Base-by-base conservation (phyloP, 2,797 vertebrate genomes). In the Alauda arvensis region DNA sequence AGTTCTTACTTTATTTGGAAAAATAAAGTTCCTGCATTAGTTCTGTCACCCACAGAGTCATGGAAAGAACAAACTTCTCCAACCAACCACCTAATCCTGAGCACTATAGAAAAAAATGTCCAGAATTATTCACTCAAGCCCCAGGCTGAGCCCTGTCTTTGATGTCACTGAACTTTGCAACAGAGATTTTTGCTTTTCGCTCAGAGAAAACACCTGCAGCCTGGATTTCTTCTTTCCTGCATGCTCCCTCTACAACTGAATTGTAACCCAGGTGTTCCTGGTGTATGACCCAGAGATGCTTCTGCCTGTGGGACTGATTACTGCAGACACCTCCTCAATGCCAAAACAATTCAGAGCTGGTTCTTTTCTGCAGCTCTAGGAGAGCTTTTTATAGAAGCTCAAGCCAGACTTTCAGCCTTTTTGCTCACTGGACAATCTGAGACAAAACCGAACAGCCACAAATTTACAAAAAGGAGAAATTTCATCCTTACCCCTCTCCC, bases 121-220 rank as follows among this genome's bases (percentile, higher is more conserved):
- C 53, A 70, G 29, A 56, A 56, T 23, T 0, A 0, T 39, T 46
- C 33, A 3, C 45, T 66, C 1, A 0, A 77, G 13, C 14, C 48
- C 17, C 55, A 45, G 6, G 11, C 29, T 80, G 40, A 76, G 53
- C 17, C 7, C 26, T 42, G 9, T 45, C 46, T 77, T 76, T 43
- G 13, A 8, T 17, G 31, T 46, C 10, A 4, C 17, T 1, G 1
- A 25, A 40, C 25, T 57, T 80, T 18, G 37, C 29, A 31, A 9
- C 1, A 6, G 49, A 77, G n/a, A 51, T 43, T 61, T 77, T 57
- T 51, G 19, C 25, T 70, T 83, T 82, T 55, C 52, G 61, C 16
- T 40, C 40, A 28, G 49, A 63, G 26, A 39, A 63, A n/a, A 68
- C 25, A 34, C 9, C 29, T 77, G 3, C 19, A 77, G 8, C 56